Conservation (phyloP, 2,888 invertebrate species). For the Ectobius pallidus region DNA sequence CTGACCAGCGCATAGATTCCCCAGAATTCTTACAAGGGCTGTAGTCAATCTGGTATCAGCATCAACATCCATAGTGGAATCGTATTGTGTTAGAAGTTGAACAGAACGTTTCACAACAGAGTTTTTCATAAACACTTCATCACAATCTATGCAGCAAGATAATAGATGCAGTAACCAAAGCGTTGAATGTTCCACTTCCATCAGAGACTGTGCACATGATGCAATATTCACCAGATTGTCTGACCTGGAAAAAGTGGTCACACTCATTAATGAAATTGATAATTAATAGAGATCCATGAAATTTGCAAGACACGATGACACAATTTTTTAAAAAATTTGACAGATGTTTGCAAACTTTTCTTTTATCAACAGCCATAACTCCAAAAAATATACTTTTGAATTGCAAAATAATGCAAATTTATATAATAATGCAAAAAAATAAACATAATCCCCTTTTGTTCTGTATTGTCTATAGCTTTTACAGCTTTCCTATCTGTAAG, state of each 20-base stretch:
- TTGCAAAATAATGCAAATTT: too few species aligned
- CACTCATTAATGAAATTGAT: too few species aligned
- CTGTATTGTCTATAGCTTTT: too few species aligned
- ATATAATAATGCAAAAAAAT: too few species aligned
- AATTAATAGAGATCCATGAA: too few species aligned
- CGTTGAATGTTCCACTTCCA: conserved; percentile 25
- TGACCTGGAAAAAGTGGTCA: conserved; percentile 33
- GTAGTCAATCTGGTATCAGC: conserved; percentile 42
- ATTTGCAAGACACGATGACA: too few species aligned
- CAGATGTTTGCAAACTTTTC: too few species aligned
- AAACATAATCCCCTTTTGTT: too few species aligned
- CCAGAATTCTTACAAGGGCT: conserved; percentile 50
- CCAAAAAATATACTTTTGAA: too few species aligned
- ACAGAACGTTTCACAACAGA: conserved; percentile 14
- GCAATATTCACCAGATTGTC: conserved; percentile 13
- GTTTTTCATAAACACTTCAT: conserved; percentile 26
- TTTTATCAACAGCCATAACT: too few species aligned
- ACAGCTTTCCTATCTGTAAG: too few species aligned
- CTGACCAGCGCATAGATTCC: conserved; percentile 49
- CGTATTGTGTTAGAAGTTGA: conserved; percentile 35
- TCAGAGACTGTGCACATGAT: background rate
- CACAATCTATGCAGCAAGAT: conserved; percentile 32
- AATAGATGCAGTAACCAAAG: conserved; percentile 34
- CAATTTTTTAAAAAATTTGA: too few species aligned
- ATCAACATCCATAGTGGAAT: background rate